Conservation (phyloP, 2,113 vertebrate genomes). For the Sapajus apella region DNA sequence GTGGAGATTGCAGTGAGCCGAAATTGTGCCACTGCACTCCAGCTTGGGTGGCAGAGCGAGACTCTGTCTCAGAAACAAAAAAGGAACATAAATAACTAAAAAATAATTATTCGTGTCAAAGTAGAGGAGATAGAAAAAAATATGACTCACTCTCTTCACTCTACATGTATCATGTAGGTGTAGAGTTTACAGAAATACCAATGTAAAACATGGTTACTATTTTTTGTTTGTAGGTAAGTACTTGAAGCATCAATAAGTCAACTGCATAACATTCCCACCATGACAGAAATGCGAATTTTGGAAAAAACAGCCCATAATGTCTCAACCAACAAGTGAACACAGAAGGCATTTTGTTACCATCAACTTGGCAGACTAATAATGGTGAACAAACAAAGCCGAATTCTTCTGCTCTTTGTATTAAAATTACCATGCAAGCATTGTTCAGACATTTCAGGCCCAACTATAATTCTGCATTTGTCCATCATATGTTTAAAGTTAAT, state of each 20-base stretch:
- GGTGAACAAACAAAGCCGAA: background rate
- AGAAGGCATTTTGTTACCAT: background rate
- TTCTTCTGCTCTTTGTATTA: background rate
- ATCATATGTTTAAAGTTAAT: background rate
- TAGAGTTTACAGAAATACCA: background rate
- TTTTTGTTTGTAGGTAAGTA: background rate
- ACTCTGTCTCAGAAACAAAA: too few relatives aligned
- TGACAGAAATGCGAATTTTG: background rate
- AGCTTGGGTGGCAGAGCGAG: too few relatives aligned
- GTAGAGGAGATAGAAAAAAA: background rate
- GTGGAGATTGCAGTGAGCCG: too few relatives aligned
- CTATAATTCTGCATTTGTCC: conserved; percentile 33
- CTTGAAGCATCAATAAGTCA: conserved; percentile 34
- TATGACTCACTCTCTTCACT: background rate
- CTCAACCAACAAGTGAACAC: conserved; percentile 53
- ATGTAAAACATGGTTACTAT: background rate
- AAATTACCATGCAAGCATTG: background rate
- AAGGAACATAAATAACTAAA: background rate
- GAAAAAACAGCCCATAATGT: background rate
- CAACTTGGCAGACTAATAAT: background rate
- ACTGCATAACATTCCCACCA: conserved; percentile 29
- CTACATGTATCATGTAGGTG: background rate
- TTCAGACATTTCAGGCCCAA: conserved; percentile 34
- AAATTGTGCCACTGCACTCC: too few relatives aligned
- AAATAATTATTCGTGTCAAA: background rate